Evolutionary conservation across 1,140 invertebrate species (phyloP).

Genomic region (Tenebrio molitor): DNA sequence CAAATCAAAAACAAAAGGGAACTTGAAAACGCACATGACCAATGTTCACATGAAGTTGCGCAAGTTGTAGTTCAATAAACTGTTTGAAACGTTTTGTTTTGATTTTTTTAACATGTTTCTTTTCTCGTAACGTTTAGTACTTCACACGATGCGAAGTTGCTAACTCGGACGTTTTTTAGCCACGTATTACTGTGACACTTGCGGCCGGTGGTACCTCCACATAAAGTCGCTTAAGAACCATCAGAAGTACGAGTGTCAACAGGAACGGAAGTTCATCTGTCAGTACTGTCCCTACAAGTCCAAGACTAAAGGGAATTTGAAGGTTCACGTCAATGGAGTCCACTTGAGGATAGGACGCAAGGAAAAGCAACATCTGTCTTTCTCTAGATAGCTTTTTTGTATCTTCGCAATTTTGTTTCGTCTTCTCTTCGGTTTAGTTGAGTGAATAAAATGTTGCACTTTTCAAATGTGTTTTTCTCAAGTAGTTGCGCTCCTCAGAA

Average conservation of each 20-base stretch:
- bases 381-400: no score
- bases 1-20: slow-evolving; percentile 66
- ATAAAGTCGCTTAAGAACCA: slow-evolving; percentile 46
- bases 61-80: background rate
- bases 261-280: slow-evolving; percentile 83
- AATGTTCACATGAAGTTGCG: slow-evolving; percentile 43
- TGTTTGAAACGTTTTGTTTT: background rate
- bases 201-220: slow-evolving; percentile 39
- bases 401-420: no score
- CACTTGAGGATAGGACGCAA: slow-evolving; percentile 1
- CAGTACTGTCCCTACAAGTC: slow-evolving; percentile 68
- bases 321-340: slow-evolving; percentile 10
- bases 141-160: no score
- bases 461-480: background rate
- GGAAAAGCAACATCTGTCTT: background rate
- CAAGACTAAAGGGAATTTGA: slow-evolving; percentile 39
- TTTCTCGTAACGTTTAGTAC: no score
- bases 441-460: background rate
- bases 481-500: no score
- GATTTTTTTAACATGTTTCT: background rate
- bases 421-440: no score
- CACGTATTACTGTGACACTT: slow-evolving; percentile 49
- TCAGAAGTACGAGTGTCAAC: slow-evolving; percentile 79
- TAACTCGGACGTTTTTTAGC: slow-evolving; percentile 1
- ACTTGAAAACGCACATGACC: slow-evolving; percentile 65